Conservation (phyloP, 2,797 vertebrate genomes). For the Gymnopithys bicolor region DNA sequence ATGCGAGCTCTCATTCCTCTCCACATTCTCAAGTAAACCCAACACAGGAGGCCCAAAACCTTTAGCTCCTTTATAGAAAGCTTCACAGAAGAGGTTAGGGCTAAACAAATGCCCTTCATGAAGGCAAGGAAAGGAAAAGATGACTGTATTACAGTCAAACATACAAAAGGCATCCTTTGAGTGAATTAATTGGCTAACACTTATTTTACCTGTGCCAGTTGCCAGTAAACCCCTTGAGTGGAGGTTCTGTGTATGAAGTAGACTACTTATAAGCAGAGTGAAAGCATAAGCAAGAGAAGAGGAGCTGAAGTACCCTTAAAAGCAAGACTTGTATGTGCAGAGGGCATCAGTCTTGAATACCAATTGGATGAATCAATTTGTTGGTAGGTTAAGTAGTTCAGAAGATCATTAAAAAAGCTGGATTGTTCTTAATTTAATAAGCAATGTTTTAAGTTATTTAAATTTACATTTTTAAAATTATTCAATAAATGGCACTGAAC, state of each 20-base stretch:
- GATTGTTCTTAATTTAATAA: background rate
- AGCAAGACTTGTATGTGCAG: background rate
- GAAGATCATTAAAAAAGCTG: background rate
- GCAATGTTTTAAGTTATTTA: background rate
- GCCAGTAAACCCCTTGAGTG: constrained; percentile 32
- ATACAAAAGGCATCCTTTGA: constrained; percentile 48
- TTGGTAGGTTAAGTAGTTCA: constrained; percentile 7
- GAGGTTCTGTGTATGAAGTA: background rate
- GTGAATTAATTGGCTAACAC: constrained; percentile 58
- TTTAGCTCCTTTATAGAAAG: constrained; percentile 39
- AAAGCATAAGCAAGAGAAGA: constrained; percentile 25
- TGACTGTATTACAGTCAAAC: constrained; percentile 18
- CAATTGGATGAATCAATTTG: background rate
- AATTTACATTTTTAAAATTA: background rate
- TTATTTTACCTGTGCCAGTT: constrained; percentile 54
- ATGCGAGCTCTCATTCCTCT: constrained; percentile 37
- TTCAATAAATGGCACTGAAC: background rate
- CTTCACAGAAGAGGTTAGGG: constrained; percentile 46
- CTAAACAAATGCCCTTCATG: constrained; percentile 44
- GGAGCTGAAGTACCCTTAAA: constrained; percentile 29
- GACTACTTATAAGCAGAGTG: background rate
- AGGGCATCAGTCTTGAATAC: background rate
- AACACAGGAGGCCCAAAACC: constrained; percentile 48
- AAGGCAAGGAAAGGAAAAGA: constrained; percentile 45
- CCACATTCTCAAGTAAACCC: constrained; percentile 54